phyloP scores from a whole-genome alignment of 1,140 invertebrate genomes.

The Drosophila nasuta region DNA sequence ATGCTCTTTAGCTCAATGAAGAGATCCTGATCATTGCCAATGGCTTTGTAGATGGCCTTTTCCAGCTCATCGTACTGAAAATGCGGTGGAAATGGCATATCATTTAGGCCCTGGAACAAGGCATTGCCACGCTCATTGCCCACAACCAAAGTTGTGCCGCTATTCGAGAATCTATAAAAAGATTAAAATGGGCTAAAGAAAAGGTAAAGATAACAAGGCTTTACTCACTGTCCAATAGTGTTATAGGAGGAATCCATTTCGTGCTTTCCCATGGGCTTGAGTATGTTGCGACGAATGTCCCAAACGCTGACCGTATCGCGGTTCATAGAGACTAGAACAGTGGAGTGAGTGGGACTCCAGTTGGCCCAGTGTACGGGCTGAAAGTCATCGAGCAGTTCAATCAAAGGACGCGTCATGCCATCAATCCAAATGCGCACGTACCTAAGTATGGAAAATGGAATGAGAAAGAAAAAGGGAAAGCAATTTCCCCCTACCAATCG shows the following conservation, averaged over 20 bases:
- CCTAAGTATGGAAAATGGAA: slow-evolving; percentile 38
- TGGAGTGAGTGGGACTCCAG: slow-evolving; percentile 93
- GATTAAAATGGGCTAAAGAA: too few species aligned
- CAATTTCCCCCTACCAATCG: slow-evolving; percentile 87
- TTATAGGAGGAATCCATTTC: slow-evolving; percentile 77
- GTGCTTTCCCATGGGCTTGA: slow-evolving; percentile 87
- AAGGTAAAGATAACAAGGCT: too few species aligned
- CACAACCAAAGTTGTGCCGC: slow-evolving; percentile 88
- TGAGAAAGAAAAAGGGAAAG: too few species aligned
- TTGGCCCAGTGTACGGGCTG: slow-evolving; percentile 88
- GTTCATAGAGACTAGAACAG: slow-evolving; percentile 91
- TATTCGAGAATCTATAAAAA: slow-evolving; percentile 86
- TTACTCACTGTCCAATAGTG: slow-evolving; percentile 54
- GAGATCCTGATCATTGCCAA: slow-evolving; percentile 88
- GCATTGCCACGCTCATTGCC: slow-evolving; percentile 88
- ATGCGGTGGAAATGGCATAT: slow-evolving; percentile 89
- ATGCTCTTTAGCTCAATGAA: slow-evolving; percentile 87
- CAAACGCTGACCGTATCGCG: slow-evolving; percentile 89
- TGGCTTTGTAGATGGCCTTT: slow-evolving; percentile 87
- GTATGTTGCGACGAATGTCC: slow-evolving; percentile 89
- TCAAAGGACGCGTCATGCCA: slow-evolving; percentile 88
- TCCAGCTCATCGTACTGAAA: slow-evolving; percentile 87
- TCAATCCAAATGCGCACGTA: slow-evolving; percentile 91
- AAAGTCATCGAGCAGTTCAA: slow-evolving; percentile 86
- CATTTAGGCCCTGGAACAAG: slow-evolving; percentile 88